Conservation (phyloP, 2,888 invertebrate species). For the Agriopis leucophaearia region DNA sequence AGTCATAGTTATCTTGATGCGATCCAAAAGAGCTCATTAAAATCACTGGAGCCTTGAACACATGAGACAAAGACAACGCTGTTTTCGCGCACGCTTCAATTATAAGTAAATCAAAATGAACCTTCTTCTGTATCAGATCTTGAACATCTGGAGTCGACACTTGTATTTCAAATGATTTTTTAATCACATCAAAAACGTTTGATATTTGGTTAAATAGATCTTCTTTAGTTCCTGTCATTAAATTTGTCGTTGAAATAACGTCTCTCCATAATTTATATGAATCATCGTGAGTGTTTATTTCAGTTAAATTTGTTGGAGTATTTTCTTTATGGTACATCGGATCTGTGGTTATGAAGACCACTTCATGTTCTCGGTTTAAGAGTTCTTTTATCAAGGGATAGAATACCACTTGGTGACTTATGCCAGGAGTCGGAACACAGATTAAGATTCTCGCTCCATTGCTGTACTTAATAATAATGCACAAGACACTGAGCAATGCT, state of each 20-base stretch:
- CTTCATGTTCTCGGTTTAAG: slow-evolving; percentile 61
- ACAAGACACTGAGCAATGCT: slow-evolving; percentile 4
- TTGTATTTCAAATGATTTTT: slow-evolving; percentile 19
- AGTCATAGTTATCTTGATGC: slow-evolving; percentile 52
- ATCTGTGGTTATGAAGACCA: slow-evolving; percentile 66
- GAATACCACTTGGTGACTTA: slow-evolving; percentile 25
- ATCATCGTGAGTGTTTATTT: slow-evolving; percentile 30
- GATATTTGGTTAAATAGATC: slow-evolving; percentile 4
- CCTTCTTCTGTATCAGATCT: slow-evolving; percentile 19
- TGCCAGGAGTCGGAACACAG: slow-evolving; percentile 19
- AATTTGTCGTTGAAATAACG: neutral
- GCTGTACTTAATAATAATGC: slow-evolving; percentile 5
- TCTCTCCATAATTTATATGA: slow-evolving; percentile 23
- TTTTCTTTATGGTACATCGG: slow-evolving; percentile 51
- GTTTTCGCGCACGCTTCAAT: slow-evolving; percentile 63
- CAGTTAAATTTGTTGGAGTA: slow-evolving; percentile 51
- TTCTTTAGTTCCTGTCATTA: slow-evolving; percentile 4
- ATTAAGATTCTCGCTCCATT: slow-evolving; percentile 18
- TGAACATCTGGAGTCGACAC: slow-evolving; percentile 16
- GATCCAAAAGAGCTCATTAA: slow-evolving; percentile 66
- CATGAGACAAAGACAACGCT: slow-evolving; percentile 61
- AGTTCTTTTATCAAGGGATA: slow-evolving; percentile 12
- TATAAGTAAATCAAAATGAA: slow-evolving; percentile 72
- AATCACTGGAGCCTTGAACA: slow-evolving; percentile 72
- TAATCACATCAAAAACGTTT: neutral